phyloP scores from a whole-genome alignment of 2,797 vertebrate genomes.

The Peromyscus melanophrys region DNA sequence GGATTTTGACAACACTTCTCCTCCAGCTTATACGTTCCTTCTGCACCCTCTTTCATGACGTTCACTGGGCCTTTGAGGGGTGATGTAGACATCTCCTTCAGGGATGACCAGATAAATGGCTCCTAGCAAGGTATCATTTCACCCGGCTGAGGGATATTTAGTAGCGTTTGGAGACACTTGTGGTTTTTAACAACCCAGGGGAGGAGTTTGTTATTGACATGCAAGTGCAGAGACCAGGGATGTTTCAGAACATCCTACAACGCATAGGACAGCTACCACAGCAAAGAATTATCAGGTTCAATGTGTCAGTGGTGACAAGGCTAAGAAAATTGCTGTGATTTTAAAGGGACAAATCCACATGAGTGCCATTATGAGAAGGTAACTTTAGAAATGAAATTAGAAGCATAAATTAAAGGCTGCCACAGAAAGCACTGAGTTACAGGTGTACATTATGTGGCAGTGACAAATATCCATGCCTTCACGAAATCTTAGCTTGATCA shows the following conservation, averaged over 20 bases:
- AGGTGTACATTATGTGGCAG: not conserved
- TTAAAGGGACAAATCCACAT: not conserved
- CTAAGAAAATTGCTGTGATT: not conserved
- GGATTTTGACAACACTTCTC: not conserved
- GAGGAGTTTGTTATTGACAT: not conserved
- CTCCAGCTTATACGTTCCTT: not conserved
- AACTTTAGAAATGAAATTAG: constrained; percentile 27
- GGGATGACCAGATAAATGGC: not conserved
- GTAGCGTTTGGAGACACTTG: not conserved
- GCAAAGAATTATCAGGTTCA: not conserved
- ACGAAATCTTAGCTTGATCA: not conserved
- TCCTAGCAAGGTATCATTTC: not conserved
- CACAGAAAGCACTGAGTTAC: not conserved
- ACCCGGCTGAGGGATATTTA: not conserved
- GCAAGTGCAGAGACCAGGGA: not conserved
- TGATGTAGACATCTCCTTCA: not conserved
- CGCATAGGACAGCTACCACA: not conserved
- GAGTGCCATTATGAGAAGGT: not conserved
- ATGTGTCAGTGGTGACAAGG: not conserved
- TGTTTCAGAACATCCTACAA: not conserved
- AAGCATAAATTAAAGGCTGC: not conserved
- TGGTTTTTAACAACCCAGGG: not conserved
- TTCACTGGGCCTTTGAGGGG: not conserved
- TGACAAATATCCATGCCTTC: not conserved
- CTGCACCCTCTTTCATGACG: not conserved